These are phyloP conservation scores for Euwallacea fornicatus DNA, from an alignment of 1,140 invertebrate species.

Conservation along the genomic window DNA sequence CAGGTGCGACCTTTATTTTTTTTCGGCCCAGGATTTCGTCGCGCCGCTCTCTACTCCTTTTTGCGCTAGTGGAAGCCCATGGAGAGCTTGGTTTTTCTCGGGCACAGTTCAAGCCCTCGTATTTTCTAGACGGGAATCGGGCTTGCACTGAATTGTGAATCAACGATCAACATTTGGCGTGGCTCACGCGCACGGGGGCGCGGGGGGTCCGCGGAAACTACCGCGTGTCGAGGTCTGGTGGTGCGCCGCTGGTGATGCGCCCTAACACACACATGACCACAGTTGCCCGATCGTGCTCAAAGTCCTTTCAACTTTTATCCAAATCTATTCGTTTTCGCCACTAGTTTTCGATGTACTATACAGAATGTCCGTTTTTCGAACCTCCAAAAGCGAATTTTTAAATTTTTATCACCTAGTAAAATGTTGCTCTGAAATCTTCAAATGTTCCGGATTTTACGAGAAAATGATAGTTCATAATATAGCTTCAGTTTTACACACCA, in stretches of 20 bases:
- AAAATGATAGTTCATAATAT: no score
- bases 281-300: neutral
- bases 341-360: no score
- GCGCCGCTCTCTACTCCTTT: neutral
- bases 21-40: neutral
- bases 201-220: conserved; percentile 4
- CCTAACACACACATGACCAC: neutral
- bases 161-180: conserved; percentile 33
- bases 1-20: conserved; percentile 9
- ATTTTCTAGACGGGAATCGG: conserved; percentile 24
- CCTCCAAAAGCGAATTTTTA: no score
- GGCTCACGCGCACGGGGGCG: conserved; percentile 23
- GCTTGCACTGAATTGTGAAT: conserved; percentile 23
- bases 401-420: no score
- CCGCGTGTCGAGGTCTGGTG: conserved; percentile 35
- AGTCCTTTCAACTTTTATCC: neutral
- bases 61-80: conserved; percentile 20
- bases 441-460: no score
- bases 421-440: no score
- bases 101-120: neutral
- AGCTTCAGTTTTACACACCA: no score
- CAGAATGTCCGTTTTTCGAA: no score
- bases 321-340: no score
- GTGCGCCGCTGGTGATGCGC: conserved; percentile 29
- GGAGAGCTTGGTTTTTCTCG: neutral